Base-by-base conservation (phyloP, 2,888 invertebrate genomes). In the Sphinx pinastri region DNA sequence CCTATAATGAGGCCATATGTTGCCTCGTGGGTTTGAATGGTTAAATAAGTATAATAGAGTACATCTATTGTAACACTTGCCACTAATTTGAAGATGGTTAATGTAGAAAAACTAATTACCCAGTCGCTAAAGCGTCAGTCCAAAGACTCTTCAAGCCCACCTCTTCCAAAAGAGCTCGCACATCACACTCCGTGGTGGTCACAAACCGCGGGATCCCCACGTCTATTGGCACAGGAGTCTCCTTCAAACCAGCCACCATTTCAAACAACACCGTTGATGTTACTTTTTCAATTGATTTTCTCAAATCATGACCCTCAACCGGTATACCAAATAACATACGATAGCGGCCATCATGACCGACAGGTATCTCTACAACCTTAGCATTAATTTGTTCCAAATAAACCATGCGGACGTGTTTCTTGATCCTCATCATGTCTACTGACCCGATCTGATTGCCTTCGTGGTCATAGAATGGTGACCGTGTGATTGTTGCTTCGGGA, bases 381-480 rank as follows among this genome's bases (percentile, higher is more conserved):
- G 52, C 51, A 6, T 73, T 49, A 0, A 73, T 0, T 0, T 25
- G 52, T 11, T 74, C 31, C 0, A 68, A 0, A 14, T 78, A 75
- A 0, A 59, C 73, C 67, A 78, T 70, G 16, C 73, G 76, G 0
- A 75, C 78, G 25, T 67, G 70, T 51, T 68, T 72, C n/a, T 66
- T 75, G 0, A 73, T 72, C 47, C 60, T 79, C 79, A 82, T 78
- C 2, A 78, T 70, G 16, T 82, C 80, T 19, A 81, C 75, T 12
- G 72, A 52, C 3, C 81, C 81, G 4, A 78, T 74, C 13, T 31
- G 38, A 59, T 77, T 19, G 7, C 81, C 81, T 0, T 38, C 7
- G 4, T 60, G 38, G 45, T 77, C 73, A 19, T 75, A 78, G 38
- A 82, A 82, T 0, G 82, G 77, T 25, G 75, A 74, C 7, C 68